Conservation (phyloP, 1,140 invertebrate genomes). For the Rhagoletis pomonella region DNA sequence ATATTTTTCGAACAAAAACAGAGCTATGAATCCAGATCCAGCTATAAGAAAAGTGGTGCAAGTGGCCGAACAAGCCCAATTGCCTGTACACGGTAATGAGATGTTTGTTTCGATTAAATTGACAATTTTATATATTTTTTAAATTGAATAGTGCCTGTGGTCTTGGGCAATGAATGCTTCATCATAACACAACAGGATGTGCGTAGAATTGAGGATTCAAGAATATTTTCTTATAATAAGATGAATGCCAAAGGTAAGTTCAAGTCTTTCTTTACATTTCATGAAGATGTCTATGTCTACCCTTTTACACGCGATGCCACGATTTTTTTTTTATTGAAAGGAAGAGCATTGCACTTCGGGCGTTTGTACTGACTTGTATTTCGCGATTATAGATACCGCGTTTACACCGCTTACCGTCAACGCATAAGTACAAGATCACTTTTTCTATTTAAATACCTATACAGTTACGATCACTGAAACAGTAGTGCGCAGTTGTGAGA, state of each 20-base stretch:
- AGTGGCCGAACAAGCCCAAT: slow-evolving; percentile 62
- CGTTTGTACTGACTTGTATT: too few species aligned
- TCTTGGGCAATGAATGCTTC: slow-evolving; percentile 63
- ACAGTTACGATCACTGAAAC: too few species aligned
- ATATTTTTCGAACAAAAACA: slow-evolving; percentile 1
- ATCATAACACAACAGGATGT: slow-evolving; percentile 66
- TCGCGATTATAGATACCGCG: too few species aligned
- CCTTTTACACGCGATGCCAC: too few species aligned
- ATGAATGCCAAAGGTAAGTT: slow-evolving; percentile 54
- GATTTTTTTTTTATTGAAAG: too few species aligned
- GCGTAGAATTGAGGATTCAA: slow-evolving; percentile 62
- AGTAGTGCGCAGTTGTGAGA: too few species aligned
- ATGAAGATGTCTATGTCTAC: not conserved
- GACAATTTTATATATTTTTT: not conserved
- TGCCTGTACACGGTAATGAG: slow-evolving; percentile 59
- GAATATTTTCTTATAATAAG: slow-evolving; percentile 59
- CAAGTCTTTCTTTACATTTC: not conserved
- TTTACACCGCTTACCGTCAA: too few species aligned
- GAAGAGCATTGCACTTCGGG: too few species aligned
- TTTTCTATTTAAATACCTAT: too few species aligned
- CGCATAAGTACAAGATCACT: too few species aligned
- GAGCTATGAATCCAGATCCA: slow-evolving; percentile 16
- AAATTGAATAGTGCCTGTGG: slow-evolving; percentile 59
- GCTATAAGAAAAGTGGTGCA: slow-evolving; percentile 58
- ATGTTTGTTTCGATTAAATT: not conserved